Base-by-base conservation (phyloP, 2,888 invertebrate species). In the Diarsia rubi region DNA sequence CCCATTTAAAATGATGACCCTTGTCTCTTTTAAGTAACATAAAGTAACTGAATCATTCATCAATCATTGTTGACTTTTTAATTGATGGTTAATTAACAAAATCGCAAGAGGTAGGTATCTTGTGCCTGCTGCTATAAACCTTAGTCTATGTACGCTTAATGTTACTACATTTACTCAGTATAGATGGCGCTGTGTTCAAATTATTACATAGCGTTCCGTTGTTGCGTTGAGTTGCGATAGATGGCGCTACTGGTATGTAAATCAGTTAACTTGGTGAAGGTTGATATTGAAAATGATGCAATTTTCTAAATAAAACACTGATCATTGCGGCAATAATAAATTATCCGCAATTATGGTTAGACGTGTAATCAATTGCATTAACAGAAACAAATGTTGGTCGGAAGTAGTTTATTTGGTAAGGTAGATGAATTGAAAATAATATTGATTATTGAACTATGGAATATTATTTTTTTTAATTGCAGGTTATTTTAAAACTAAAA, bases 121-220 rank as follows among this genome's bases (percentile, higher is more conserved):
- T 45, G 44, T 45, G 3, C 14, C 45, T 45, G 14, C 44, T 60
- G 37, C n/a, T 5, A n/a, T n/a, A n/a, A n/a, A n/a, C 3, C 14
- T 3, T n/a, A 8, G 21, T 44, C 2, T 16, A 31, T 19, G 2
- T 24, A 21, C 24, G 44, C 4, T 31, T 24, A 11, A n/a, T 65
- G 1, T 31, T 16, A 4, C 9, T 16, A 9, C 8, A 57, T 42
- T 80, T 66, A 12, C 6, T 37, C 0, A 1, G 19, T 42, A 78
- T 78, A 88, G 88, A 86, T 86, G 84, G 81, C 82, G 81, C 59
- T 88, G 42, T 64, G 3, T 59, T 31, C 11, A 66, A 57, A 12
- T 1, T 37, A 49, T 8, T 8, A 8, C 47, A 49, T 12, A 6
- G 11, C 37, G 21, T 21, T 62, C 14, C 1, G 62, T 57, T 31